phyloP scores from a whole-genome alignment of 2,113 vertebrate genomes.

The Rutilus rutilus region DNA sequence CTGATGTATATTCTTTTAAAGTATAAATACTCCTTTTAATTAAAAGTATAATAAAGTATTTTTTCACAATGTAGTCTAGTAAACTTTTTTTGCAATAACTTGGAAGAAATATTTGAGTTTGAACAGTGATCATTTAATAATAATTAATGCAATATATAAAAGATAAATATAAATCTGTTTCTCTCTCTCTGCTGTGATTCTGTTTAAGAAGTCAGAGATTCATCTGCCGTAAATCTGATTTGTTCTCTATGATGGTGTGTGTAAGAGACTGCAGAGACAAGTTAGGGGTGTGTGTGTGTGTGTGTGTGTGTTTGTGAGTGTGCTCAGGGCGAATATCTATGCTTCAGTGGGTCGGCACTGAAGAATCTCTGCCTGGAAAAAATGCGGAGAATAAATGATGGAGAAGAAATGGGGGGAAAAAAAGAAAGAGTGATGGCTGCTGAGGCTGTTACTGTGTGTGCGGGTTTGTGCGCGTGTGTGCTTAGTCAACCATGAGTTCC shows the following conservation, averaged over 20 bases:
- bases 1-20: not conserved
- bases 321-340: constrained; percentile 32
- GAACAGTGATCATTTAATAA: not conserved
- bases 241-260: constrained; percentile 10
- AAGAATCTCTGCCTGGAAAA: constrained; percentile 43
- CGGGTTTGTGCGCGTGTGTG: constrained; percentile 1
- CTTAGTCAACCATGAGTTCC: constrained; percentile 33
- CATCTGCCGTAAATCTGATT: constrained; percentile 23
- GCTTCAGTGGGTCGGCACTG: constrained; percentile 41
- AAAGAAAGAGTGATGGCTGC: constrained; percentile 43
- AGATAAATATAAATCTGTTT: not conserved
- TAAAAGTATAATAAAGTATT: not conserved
- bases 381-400: constrained; percentile 37
- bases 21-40: not conserved
- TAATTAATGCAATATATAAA: not conserved
- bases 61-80: not conserved
- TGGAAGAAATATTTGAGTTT: not conserved
- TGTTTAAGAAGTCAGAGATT: not conserved
- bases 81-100: not conserved
- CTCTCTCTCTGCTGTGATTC: not conserved
- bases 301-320: not conserved
- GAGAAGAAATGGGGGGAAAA: constrained; percentile 3
- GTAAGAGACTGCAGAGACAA: not conserved
- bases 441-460: constrained; percentile 35
- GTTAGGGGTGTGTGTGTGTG: constrained; percentile 8